Percentiles rank a stretch among this genome's conserved stretches.
Conservation (phyloP, 2,113 vertebrate species). For the Marmota monax region DNA sequence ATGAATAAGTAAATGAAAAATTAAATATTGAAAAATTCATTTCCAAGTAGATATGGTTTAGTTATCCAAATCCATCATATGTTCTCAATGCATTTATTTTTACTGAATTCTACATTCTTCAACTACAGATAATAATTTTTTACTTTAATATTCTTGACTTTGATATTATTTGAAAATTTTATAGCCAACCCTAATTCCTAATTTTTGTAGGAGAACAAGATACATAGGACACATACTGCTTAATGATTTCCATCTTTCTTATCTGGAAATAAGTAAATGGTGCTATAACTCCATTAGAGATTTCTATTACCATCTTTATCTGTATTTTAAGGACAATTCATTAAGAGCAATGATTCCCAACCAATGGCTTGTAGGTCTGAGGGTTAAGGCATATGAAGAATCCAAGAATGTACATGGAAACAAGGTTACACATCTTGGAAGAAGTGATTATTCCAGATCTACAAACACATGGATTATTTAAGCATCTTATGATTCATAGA, state of each 20-base stretch:
- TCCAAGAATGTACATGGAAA: background rate
- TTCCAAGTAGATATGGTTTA: background rate
- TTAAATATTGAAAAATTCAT: conserved; percentile 41
- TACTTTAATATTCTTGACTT: conserved; percentile 23
- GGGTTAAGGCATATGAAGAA: background rate
- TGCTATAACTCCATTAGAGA: background rate
- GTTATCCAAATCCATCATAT: background rate
- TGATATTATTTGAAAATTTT: background rate
- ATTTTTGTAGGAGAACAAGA: background rate
- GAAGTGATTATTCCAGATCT: conserved; percentile 19
- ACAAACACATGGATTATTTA: background rate
- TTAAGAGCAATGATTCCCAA: background rate
- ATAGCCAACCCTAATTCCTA: background rate
- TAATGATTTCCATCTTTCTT: background rate
- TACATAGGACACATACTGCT: background rate
- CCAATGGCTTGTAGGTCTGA: background rate
- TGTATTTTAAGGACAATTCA: background rate
- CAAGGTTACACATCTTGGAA: background rate
- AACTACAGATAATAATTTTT: background rate
- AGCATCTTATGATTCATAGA: background rate
- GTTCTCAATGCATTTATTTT: background rate
- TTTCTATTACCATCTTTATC: background rate
- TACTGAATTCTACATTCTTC: background rate
- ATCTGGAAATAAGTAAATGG: background rate
- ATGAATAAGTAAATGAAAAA: background rate